Conservation (phyloP, 2,888 invertebrate genomes). For the Catocala sponsa region DNA sequence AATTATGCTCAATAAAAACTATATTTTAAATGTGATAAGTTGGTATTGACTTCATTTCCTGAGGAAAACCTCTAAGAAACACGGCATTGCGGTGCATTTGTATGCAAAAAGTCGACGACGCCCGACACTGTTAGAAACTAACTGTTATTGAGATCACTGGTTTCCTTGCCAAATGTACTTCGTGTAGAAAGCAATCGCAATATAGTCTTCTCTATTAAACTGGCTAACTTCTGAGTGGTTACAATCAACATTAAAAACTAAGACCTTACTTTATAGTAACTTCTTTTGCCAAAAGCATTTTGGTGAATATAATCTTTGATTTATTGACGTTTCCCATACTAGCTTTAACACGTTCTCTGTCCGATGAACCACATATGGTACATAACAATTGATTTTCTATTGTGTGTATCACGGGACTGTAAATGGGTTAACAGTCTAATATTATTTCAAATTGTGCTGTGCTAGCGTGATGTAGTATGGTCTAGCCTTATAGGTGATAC, state of each 20-base stretch:
- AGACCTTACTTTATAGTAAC: neutral
- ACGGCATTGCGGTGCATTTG: constrained; percentile 1
- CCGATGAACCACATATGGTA: too few relatives aligned
- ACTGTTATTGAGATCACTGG: neutral
- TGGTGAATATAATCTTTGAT: too few relatives aligned
- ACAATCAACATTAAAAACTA: neutral
- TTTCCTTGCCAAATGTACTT: neutral
- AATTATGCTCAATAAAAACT: constrained; percentile 42
- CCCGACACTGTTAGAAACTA: neutral
- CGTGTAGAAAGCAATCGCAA: neutral
- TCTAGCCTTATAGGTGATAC: too few relatives aligned
- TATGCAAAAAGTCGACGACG: neutral
- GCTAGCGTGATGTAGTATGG: too few relatives aligned
- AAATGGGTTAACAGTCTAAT: too few relatives aligned
- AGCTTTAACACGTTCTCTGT: too few relatives aligned
- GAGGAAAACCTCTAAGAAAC: neutral
- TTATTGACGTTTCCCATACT: too few relatives aligned
- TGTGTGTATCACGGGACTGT: too few relatives aligned
- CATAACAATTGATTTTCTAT: too few relatives aligned
- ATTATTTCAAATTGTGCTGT: too few relatives aligned
- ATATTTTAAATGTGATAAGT: constrained; percentile 27
- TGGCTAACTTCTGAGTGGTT: neutral
- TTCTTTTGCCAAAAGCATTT: neutral
- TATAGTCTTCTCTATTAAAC: neutral
- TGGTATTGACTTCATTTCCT: neutral